Evolutionary conservation across 2,113 vertebrate species (phyloP).

Genomic region (Pachycephala philippinensis): DNA sequence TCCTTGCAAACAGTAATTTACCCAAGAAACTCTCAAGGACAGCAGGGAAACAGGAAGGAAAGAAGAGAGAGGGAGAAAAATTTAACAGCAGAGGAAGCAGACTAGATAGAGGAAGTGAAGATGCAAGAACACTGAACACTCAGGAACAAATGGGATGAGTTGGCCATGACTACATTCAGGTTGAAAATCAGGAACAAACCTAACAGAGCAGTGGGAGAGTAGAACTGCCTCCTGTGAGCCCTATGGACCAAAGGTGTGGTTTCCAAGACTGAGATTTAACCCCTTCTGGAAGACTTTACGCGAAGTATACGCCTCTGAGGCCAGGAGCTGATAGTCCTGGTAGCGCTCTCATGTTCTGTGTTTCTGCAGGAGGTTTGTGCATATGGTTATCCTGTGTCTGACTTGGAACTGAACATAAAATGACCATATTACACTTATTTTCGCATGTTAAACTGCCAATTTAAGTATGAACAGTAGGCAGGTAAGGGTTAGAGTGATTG

Average conservation of each 20-base stretch:
- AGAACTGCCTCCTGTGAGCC: neutral
- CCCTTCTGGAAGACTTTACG: neutral
- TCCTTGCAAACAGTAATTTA: conserved; percentile 33
- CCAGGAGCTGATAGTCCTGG: neutral
- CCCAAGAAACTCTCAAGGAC: neutral
- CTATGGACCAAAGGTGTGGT: fast-evolving
- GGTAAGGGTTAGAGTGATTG: neutral
- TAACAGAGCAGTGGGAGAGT: neutral
- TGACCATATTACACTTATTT: neutral
- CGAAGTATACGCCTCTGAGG: neutral
- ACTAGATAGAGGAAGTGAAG: neutral
- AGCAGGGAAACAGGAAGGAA: neutral
- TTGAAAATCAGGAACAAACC: neutral
- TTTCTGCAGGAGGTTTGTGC: neutral
- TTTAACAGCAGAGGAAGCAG: neutral
- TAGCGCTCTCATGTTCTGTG: neutral
- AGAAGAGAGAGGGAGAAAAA: neutral
- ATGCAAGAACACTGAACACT: neutral
- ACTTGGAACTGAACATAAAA: neutral
- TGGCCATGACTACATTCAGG: neutral
- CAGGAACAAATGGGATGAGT: fast-evolving
- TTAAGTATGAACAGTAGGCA: neutral
- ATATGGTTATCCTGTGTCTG: neutral
- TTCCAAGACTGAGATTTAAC: neutral
- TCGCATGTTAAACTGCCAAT: neutral